Percentiles rank a stretch among this genome's conserved stretches.
These are phyloP conservation scores for Ophiodon elongatus DNA, from an alignment of 2,113 vertebrate genomes.

Conservation along the genomic window DNA sequence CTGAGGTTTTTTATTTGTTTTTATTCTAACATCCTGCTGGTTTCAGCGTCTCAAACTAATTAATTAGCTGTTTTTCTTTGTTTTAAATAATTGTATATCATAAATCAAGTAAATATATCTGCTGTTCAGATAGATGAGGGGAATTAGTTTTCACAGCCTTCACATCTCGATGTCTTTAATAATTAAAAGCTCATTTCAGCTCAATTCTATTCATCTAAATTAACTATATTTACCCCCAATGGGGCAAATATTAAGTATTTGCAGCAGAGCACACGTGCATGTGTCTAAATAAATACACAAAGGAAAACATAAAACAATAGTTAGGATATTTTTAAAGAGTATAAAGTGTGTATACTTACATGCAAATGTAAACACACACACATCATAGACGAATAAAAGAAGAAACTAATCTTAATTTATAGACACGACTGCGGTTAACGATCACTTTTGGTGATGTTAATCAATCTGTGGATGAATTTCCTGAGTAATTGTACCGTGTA, in stretches of 20 bases:
- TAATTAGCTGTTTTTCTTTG: not conserved
- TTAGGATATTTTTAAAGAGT: not conserved
- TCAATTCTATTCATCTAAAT: not conserved
- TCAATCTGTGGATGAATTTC: not conserved
- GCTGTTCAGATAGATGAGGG: not conserved
- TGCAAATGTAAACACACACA: not conserved
- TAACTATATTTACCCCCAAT: too few species aligned
- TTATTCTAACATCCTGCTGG: not conserved
- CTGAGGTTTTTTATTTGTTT: too few species aligned
- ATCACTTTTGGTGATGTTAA: not conserved
- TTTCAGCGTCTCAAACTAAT: not conserved
- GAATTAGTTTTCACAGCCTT: not conserved
- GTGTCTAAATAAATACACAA: not conserved
- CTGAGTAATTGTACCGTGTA: too few species aligned
- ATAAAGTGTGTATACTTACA: not conserved
- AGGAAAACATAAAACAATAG: not conserved
- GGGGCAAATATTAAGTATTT: not conserved
- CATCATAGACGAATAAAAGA: not conserved
- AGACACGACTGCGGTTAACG: not conserved
- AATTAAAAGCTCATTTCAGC: too few species aligned
- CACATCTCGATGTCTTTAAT: not conserved
- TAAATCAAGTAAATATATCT: not conserved
- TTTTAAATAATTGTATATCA: not conserved
- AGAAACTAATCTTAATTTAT: not conserved
- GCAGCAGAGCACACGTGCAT: not conserved